Evolutionary conservation across 2,113 vertebrate species (phyloP).

Genomic region (Aegotheles bennettii): DNA sequence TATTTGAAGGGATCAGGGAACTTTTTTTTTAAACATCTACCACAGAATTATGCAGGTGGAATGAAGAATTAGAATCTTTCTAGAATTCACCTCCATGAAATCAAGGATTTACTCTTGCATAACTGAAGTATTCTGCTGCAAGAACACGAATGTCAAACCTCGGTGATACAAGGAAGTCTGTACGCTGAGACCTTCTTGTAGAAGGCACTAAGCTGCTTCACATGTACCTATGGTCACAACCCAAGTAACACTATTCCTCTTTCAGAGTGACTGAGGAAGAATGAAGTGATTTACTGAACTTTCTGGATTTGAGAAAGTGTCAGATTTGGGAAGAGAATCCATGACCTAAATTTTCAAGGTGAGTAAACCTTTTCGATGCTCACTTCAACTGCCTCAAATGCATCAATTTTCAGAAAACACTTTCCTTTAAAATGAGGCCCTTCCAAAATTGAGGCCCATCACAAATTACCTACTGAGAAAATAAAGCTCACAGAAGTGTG

Average conservation of each 20-base stretch:
- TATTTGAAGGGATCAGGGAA: background rate
- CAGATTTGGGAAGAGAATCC: background rate
- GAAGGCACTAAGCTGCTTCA: background rate
- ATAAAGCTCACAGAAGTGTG: background rate
- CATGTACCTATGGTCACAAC: background rate
- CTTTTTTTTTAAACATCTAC: background rate
- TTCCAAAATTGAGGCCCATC: background rate
- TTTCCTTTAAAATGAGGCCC: background rate
- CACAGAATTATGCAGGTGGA: background rate
- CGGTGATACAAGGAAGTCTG: background rate
- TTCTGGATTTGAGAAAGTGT: background rate
- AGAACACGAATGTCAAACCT: background rate
- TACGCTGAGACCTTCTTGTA: background rate
- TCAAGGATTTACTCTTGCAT: background rate
- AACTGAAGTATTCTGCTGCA: background rate
- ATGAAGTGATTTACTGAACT: background rate
- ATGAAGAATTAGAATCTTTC: background rate
- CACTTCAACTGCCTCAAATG: background rate
- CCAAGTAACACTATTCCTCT: background rate
- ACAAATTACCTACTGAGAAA: background rate
- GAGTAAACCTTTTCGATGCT: background rate
- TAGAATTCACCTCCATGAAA: background rate
- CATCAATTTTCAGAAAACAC: background rate
- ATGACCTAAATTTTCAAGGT: background rate
- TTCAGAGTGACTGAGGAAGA: background rate